Evolutionary conservation across 2,797 vertebrate genomes (phyloP), one percentile per base, ranked within the genome.

Genomic region (Spinibarbus caldwelli): DNA sequence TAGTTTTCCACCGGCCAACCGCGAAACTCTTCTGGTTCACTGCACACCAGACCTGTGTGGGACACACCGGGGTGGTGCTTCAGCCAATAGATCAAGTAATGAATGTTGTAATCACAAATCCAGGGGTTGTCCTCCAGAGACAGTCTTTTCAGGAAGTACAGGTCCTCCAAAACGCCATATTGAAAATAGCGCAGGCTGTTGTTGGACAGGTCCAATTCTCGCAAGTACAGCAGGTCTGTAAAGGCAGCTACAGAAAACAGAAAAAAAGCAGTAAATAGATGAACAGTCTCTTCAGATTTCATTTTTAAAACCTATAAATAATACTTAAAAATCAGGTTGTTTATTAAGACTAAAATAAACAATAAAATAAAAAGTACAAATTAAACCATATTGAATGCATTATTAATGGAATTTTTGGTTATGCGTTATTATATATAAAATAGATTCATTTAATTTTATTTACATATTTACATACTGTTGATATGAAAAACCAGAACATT

Each of bases 21-120:
- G 88, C 92, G 96, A 93, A 97, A 99, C 91, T 99, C 98, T 43
- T 90, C 92, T 0, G 98, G 98, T 21, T 79, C 94, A 73, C 95
- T 95, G 92, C 98, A 99, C 87, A 95, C 93, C 83, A 99, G 95
- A 75, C 98, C 98, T 0, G 90, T 96, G 91, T 97, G 93, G 78
- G 93, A 92, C 77, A 99, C 97, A 0, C 94, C 95, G 1, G 97
- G 97, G 89, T 99, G 98, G 85, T 97, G 97, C 89, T 97, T 98
- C 84, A 99, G 91, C 98, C 98, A 99, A 91, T 99, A 99, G 93
- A 97, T 96, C 93, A 99, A 94, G 91, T 99, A 99, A 93, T 99
- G 98, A 90, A 99, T 98, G 92, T 97, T 97, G 93, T 99, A 99
- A 93, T 99, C 98, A 78, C 98, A 99, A 91, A 95, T 93, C 98